Conservation (phyloP, 2,888 invertebrate species). For the Hyalella azteca region DNA sequence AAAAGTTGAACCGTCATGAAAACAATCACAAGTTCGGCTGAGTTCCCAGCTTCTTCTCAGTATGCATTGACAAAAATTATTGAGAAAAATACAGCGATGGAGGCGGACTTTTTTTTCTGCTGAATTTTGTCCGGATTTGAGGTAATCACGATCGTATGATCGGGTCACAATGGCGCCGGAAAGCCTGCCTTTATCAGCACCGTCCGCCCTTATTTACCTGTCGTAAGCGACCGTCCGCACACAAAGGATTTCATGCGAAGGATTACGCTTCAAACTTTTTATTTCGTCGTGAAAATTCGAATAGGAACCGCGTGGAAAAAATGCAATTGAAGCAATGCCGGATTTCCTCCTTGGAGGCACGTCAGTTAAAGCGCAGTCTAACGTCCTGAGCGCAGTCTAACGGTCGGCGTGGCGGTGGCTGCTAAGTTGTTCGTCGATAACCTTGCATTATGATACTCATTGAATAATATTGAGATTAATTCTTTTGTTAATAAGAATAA, state of each 20-base stretch:
- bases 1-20: no score
- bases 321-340: neutral
- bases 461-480: no score
- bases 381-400: neutral
- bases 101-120: neutral
- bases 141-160: conserved; percentile 20
- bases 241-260: conserved; percentile 24
- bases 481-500: no score
- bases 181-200: neutral
- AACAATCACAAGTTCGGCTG: no score
- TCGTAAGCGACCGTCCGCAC: neutral
- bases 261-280: conserved; percentile 25
- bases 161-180: conserved; percentile 20
- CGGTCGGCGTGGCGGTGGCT: neutral
- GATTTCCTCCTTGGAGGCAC: neutral
- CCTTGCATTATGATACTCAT: no score
- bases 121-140: neutral
- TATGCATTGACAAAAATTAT: no score
- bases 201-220: conserved; percentile 21
- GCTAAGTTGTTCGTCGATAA: no score
- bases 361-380: neutral
- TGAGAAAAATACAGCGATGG: no score
- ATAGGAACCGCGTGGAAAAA: conserved; percentile 2
- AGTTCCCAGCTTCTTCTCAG: no score
- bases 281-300: conserved; percentile 22